Base-by-base conservation (phyloP, 2,113 vertebrate genomes). In the human region DNA sequence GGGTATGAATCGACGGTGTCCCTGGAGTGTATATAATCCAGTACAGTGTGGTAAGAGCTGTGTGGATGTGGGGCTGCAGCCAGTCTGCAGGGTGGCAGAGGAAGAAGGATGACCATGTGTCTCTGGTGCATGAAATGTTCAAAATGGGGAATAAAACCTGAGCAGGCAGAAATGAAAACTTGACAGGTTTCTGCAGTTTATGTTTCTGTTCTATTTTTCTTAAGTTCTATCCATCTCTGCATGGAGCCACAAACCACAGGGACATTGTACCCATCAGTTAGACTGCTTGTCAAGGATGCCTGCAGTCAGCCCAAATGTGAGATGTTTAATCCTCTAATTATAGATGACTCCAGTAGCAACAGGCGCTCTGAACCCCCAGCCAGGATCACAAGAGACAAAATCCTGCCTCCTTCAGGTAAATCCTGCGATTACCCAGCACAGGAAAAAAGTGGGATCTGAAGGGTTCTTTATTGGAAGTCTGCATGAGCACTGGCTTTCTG, bases 291-390 rank as follows among this genome's bases (percentile, higher is more conserved):
- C 85, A 84, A 96, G 82, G 89, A 96, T 57, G 89, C 97, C 98
- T 6, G 61, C 94, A 95, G 97, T 86, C 95, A 96, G 95, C 86
- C 95, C 94, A 96, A 93, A 97, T 87, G 94, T 89, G 95, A 94
- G 93, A 30, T 93, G 75, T 81, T 94, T 98, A 98, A 98, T 98
- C 97, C 97, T 96, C 86, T 97, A 96, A 98, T 97, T 98, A 97
- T 73, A 96, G 97, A 97, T 90, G 96, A 96, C 81, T 97, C 89
- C 68, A 52, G 80, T 40, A 97, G 90, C 97, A 97, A 96, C 94
- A 93, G 92, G 97, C 50, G 1, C 66, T 92, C 85, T 52, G 78
- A 91, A 83, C 97, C 88, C 88, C 97, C 97, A 97, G 96, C 97
- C 85, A 98, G 93, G 98, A 98, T 98, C 96, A 97, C 85, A 98